A percentile compares a stretch with the other conserved stretches of the same genome.
Evolutionary conservation across 2,113 vertebrate species (phyloP).

Genomic region (Arothron firmamentum): DNA sequence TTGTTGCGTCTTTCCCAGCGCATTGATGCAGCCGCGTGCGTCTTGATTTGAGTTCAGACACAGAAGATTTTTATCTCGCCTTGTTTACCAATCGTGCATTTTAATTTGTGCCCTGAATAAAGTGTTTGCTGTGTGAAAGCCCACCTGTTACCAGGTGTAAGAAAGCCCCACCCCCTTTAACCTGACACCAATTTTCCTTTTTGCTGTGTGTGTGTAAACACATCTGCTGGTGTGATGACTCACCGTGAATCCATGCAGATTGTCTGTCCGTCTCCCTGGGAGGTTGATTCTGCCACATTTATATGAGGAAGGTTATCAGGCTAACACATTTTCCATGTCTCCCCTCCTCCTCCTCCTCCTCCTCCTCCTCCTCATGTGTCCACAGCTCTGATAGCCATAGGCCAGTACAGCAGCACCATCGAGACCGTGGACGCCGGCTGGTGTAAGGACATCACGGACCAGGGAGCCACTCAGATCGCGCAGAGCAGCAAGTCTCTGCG

Average conservation of each 20-base stretch:
- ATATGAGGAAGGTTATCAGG: constrained; percentile 64
- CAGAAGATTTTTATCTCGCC: constrained; percentile 20
- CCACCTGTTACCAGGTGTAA: too few species aligned
- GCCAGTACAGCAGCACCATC: constrained; percentile 92
- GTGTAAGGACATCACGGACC: constrained; percentile 98
- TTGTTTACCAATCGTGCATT: constrained; percentile 33
- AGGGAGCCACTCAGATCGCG: constrained; percentile 93
- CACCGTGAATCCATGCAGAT: constrained; percentile 45
- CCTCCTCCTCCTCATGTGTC: constrained; percentile 28
- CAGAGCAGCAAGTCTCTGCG: constrained; percentile 95
- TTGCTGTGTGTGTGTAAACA: constrained; percentile 36
- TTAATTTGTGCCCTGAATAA: constrained; percentile 26
- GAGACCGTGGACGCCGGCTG: constrained; percentile 98
- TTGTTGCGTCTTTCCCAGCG: constrained; percentile 28
- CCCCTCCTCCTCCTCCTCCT: constrained; percentile 3
- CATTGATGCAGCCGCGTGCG: constrained; percentile 24
- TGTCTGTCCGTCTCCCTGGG: constrained; percentile 46
- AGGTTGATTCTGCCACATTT: constrained; percentile 49
- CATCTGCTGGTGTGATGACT: constrained; percentile 46
- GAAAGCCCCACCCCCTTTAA: constrained; percentile 22
- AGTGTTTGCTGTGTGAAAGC: constrained; percentile 1
- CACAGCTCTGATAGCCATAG: constrained; percentile 94
- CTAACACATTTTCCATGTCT: constrained; percentile 55
- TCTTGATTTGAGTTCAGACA: constrained; percentile 35
- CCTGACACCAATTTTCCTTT: constrained; percentile 13